phyloP scores from a whole-genome alignment of 2,113 vertebrate genomes.

The Blennius ocellaris region DNA sequence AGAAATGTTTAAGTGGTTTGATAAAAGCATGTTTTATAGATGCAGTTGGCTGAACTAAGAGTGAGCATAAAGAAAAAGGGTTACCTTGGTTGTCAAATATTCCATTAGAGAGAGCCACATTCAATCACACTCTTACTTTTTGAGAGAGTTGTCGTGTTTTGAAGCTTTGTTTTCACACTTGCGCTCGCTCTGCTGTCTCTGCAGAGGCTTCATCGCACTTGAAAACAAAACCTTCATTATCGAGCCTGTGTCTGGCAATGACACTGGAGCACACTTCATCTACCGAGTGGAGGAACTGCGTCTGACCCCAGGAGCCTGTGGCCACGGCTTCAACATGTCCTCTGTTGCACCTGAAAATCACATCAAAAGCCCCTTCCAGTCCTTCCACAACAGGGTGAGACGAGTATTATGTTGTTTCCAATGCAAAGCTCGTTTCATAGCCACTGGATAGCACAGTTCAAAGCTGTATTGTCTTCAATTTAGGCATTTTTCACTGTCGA shows the following conservation, averaged over 20 bases:
- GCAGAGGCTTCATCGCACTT: conserved; percentile 91
- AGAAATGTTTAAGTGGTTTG: conserved; percentile 1
- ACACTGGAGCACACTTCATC: conserved; percentile 83
- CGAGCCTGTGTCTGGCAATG: conserved; percentile 84
- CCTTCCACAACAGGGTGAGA: conserved; percentile 86
- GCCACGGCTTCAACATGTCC: conserved; percentile 84
- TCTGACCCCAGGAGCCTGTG: conserved; percentile 86
- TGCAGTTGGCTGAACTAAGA: conserved; percentile 2
- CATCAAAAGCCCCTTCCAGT: conserved; percentile 63
- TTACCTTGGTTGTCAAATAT: conserved; percentile 11
- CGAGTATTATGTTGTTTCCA: conserved; percentile 16
- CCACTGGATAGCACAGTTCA: conserved; percentile 1
- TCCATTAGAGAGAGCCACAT: conserved; percentile 25
- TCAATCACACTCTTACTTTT: conserved; percentile 27
- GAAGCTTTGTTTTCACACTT: conserved; percentile 45
- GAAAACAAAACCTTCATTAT: conserved; percentile 89
- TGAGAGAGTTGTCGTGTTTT: conserved; percentile 29
- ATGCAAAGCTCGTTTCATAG: conserved; percentile 5
- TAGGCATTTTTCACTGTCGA: conserved; percentile 23
- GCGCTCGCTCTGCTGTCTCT: conserved; percentile 68
- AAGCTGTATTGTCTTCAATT: conserved; percentile 2
- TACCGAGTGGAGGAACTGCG: conserved; percentile 84
- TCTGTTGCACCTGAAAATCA: conserved; percentile 47
- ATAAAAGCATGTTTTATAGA: conserved; percentile 3
- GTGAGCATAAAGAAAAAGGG: background rate